These are phyloP conservation scores for Idaea dimidiata DNA, from an alignment of 2,888 invertebrate species.

Conservation along the genomic window DNA sequence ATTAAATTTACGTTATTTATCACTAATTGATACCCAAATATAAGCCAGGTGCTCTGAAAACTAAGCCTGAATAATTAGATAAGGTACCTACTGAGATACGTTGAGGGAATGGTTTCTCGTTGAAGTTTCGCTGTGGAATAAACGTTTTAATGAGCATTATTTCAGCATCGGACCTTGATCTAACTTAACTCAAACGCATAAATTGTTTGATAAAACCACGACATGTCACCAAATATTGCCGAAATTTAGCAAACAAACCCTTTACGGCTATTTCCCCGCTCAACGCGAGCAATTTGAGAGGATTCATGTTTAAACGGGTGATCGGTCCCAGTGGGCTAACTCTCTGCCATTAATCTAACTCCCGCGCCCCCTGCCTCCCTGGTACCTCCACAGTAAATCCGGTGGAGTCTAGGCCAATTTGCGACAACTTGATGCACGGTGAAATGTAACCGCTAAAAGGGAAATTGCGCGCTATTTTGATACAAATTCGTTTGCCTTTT, in stretches of 20 bases:
- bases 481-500: constrained; percentile 8
- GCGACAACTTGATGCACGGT: constrained; percentile 47
- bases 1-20: too few species aligned
- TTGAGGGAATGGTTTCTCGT: too few species aligned
- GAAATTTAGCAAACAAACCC: constrained; percentile 36
- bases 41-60: too few species aligned
- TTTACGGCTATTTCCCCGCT: constrained; percentile 47
- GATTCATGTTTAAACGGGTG: constrained; percentile 60
- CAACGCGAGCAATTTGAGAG: constrained; percentile 59
- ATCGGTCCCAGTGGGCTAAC: constrained; percentile 64
- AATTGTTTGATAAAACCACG: constrained; percentile 2
- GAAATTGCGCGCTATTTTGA: constrained; percentile 23
- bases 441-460: constrained; percentile 34
- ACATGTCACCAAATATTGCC: background rate
- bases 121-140: too few species aligned
- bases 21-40: too few species aligned
- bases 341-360: constrained; percentile 61
- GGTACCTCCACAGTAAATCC: constrained; percentile 23
- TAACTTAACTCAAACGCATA: background rate
- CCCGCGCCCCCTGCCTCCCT: constrained; percentile 36
- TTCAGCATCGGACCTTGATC: background rate
- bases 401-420: constrained; percentile 41
- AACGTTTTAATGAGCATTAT: too few species aligned
- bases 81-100: too few species aligned
- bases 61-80: too few species aligned